Evolutionary conservation across 2,113 vertebrate species (phyloP).

Genomic region (Cinclus mexicanus): DNA sequence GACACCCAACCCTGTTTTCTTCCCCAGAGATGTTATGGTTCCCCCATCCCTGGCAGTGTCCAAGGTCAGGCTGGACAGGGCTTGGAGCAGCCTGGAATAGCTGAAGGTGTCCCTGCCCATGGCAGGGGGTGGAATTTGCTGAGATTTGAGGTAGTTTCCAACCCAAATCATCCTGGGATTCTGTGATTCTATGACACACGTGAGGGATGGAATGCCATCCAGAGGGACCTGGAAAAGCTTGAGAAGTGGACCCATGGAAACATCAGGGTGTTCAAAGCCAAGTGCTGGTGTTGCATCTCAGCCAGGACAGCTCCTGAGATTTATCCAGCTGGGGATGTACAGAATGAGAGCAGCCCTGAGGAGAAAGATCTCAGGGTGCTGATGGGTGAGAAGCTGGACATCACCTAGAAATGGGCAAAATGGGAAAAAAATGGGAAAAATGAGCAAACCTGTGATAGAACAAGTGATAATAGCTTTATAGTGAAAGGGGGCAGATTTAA

Average conservation of each 20-base stretch:
- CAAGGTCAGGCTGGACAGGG: rapidly evolving
- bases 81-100: not conserved
- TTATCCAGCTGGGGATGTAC: not conserved
- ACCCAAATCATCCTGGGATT: not conserved
- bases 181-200: rapidly evolving
- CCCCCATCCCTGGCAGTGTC: too few relatives aligned
- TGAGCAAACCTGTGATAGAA: not conserved
- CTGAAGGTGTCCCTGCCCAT: not conserved
- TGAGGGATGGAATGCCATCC: not conserved
- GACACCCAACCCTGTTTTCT: not conserved
- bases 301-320: not conserved
- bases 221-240: not conserved
- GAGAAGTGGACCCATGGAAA: too few relatives aligned
- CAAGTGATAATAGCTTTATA: not conserved
- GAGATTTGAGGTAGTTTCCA: not conserved
- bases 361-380: not conserved
- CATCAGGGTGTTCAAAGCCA: not conserved
- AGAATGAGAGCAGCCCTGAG: not conserved
- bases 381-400: too few relatives aligned
- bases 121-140: not conserved
- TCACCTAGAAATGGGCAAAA: not conserved
- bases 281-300: not conserved
- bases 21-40: too few relatives aligned
- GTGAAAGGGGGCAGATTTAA: not conserved
- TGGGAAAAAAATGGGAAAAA: not conserved